phyloP scores from a whole-genome alignment of 1,140 invertebrate species.

The Diprion similis region DNA sequence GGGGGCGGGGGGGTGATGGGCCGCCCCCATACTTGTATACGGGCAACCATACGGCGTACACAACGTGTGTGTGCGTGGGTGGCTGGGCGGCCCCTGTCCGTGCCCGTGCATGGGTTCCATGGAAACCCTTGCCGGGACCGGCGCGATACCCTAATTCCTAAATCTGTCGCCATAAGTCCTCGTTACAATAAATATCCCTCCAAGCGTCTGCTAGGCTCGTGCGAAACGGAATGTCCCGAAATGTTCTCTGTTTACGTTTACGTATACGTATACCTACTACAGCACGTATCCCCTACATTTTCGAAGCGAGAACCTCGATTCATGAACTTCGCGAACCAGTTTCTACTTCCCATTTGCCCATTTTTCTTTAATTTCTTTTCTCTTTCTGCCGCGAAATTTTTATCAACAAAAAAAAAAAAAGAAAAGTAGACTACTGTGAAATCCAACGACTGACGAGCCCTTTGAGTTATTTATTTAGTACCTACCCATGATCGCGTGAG shows the following conservation, averaged over 20 bases:
- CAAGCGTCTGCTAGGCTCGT: constrained; percentile 47
- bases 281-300: no score
- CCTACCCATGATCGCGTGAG: background rate
- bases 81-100: background rate
- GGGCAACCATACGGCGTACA: background rate
- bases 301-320: no score
- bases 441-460: no score
- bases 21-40: background rate
- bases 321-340: no score
- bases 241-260: no score
- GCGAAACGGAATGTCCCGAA: no score
- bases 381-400: background rate
- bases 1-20: background rate
- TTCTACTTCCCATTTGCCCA: no score
- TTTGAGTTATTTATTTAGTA: background rate
- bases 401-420: background rate
- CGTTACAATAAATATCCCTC: constrained; percentile 62
- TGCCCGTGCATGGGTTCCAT: constrained; percentile 12
- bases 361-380: no score
- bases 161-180: constrained; percentile 65
- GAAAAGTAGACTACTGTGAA: no score
- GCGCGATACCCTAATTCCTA: constrained; percentile 62
- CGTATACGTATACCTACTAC: no score
- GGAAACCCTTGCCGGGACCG: constrained; percentile 33
- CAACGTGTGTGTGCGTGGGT: constrained; percentile 2